A percentile compares a stretch with the other conserved stretches of the same genome.
Conservation (phyloP, 2,797 vertebrate species). For the Macropodus opercularis region DNA sequence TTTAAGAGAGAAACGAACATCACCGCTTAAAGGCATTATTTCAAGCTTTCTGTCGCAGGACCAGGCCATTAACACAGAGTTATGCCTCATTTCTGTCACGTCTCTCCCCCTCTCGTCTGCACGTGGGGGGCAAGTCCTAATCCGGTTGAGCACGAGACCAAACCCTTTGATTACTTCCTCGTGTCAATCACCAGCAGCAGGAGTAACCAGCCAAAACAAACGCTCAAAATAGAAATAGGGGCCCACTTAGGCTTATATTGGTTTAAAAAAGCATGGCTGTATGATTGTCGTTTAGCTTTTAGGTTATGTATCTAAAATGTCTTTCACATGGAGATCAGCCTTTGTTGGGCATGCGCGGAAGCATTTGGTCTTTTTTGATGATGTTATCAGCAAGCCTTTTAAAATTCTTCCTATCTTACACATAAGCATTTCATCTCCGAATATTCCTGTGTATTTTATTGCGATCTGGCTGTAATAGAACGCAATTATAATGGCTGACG, state of each 20-base stretch:
- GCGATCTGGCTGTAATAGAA: not conserved
- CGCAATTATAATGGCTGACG: conserved; percentile 1
- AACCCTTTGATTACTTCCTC: conserved; percentile 59
- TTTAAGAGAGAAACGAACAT: not conserved
- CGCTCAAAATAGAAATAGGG: too few relatives aligned
- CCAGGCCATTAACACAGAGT: conserved; percentile 10
- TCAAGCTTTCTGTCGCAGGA: not conserved
- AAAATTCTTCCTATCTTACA: too few relatives aligned
- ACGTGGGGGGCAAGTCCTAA: conserved; percentile 57
- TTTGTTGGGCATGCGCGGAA: not conserved
- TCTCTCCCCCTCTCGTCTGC: conserved; percentile 33
- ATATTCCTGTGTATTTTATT: not conserved
- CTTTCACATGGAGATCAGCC: too few relatives aligned
- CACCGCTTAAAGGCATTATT: not conserved
- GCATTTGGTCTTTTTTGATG: not conserved
- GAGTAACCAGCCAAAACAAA: not conserved
- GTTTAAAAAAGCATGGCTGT: too few relatives aligned
- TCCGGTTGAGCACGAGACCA: conserved; percentile 69
- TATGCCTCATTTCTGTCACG: conserved; percentile 59
- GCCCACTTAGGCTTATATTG: too few relatives aligned
- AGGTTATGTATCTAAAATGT: too few relatives aligned
- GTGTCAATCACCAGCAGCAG: conserved; percentile 48
- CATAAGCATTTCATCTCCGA: not conserved
- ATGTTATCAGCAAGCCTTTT: not conserved
- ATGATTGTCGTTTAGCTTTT: too few relatives aligned